These are phyloP conservation scores for Argya squamiceps DNA, from an alignment of 2,797 vertebrate genomes.

Conservation along the genomic window DNA sequence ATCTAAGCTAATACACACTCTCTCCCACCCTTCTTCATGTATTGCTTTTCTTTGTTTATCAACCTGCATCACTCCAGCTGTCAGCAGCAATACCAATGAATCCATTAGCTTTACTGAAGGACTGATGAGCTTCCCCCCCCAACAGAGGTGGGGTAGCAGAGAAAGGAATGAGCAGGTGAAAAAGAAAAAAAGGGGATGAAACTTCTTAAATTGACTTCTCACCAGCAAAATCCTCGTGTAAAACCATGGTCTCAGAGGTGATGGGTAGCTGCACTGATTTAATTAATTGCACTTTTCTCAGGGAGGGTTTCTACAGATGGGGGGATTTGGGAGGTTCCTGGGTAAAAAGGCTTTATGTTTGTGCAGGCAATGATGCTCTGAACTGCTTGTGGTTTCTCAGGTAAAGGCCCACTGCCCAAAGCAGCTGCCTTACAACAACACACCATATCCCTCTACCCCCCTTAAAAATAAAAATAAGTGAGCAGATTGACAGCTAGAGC, in stretches of 20 bases:
- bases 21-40: background rate
- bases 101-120: background rate
- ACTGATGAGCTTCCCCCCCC: background rate
- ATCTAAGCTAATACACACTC: background rate
- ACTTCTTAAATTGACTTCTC: background rate
- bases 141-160: background rate
- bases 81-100: background rate
- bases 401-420: background rate
- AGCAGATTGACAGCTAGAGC: background rate
- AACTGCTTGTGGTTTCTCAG: background rate
- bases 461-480: background rate
- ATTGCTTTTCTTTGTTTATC: conserved; percentile 17
- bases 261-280: background rate
- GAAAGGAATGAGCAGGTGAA: conserved; percentile 7
- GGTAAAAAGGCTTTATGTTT: background rate
- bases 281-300: background rate
- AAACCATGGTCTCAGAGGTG: background rate
- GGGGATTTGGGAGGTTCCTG: background rate
- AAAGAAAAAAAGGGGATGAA: background rate
- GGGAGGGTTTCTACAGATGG: background rate
- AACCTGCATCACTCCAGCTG: background rate
- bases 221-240: background rate
- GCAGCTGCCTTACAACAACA: background rate
- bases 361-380: background rate
- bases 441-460: background rate